A percentile compares a stretch with the other conserved stretches of the same genome.
These are phyloP conservation scores for Bothrops jararaca DNA, from an alignment of 2,113 vertebrate genomes.

Conservation along the genomic window DNA sequence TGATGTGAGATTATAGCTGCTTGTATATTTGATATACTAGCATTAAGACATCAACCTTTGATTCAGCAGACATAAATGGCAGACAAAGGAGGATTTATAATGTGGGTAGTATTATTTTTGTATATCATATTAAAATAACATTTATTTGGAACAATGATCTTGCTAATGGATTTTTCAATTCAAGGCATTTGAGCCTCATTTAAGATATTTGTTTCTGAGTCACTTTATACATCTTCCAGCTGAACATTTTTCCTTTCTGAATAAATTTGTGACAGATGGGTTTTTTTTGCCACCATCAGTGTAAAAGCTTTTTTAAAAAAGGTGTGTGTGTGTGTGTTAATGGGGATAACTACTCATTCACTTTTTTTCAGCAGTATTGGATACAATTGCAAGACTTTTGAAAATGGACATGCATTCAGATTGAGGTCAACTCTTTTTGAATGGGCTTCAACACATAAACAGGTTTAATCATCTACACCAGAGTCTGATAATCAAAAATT, in stretches of 20 bases:
- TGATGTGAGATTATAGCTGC: neutral
- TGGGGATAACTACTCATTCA: neutral
- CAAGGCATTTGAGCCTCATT: neutral
- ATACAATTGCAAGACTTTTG: neutral
- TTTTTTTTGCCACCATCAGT: neutral
- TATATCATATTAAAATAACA: neutral
- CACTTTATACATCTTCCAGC: neutral
- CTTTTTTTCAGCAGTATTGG: neutral
- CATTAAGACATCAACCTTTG: neutral
- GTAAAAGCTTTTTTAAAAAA: neutral
- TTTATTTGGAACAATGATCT: neutral
- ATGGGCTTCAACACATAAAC: neutral
- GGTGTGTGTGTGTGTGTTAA: neutral
- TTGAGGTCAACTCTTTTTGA: neutral
- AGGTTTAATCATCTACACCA: neutral
- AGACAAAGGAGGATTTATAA: neutral
- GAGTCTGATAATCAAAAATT: neutral
- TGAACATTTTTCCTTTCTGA: neutral
- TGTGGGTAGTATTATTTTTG: neutral
- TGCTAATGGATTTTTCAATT: constrained; percentile 11
- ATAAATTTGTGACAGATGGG: neutral
- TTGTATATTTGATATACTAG: neutral
- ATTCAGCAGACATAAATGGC: neutral
- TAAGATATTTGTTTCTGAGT: constrained; percentile 8
- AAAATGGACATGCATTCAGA: neutral